Conservation (phyloP, 1,140 invertebrate genomes). For the Sitodiplosis mosellana region DNA sequence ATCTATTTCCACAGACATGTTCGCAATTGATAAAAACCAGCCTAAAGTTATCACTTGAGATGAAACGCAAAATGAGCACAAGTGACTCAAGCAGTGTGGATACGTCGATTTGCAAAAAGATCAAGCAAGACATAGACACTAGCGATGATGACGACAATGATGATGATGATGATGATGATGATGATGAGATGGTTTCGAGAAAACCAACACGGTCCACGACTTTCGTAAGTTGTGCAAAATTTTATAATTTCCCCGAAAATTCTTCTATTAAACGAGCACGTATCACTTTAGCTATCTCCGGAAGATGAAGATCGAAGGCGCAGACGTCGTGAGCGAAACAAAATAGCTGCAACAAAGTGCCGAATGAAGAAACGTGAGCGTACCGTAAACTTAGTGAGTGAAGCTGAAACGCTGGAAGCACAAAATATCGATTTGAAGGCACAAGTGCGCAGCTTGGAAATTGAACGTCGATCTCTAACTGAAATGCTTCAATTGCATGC, state of each 20-base stretch:
- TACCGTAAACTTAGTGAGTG: conserved; percentile 67
- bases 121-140: conserved; percentile 7
- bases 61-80: conserved; percentile 54
- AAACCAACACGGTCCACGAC: conserved; percentile 8
- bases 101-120: conserved; percentile 24
- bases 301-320: conserved; percentile 77
- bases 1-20: conserved; percentile 41
- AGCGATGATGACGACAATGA: conserved; percentile 21
- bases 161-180: too few species aligned
- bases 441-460: conserved; percentile 51
- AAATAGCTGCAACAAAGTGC: conserved; percentile 90
- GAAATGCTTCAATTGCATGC: conserved; percentile 40
- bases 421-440: conserved; percentile 71
- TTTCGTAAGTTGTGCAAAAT: background rate
- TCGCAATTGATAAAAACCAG: conserved; percentile 81
- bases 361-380: conserved; percentile 82
- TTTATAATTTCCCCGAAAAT: background rate
- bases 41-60: conserved; percentile 76
- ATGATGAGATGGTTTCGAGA: conserved; percentile 11
- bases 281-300: conserved; percentile 52
- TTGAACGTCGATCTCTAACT: conserved; percentile 36
- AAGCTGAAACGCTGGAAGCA: conserved; percentile 69
- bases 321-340: conserved; percentile 73
- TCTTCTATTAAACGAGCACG: background rate
- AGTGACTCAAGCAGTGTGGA: conserved; percentile 35